phyloP scores from a whole-genome alignment of 2,888 invertebrate genomes.

The Lasioglossum vierecki region DNA sequence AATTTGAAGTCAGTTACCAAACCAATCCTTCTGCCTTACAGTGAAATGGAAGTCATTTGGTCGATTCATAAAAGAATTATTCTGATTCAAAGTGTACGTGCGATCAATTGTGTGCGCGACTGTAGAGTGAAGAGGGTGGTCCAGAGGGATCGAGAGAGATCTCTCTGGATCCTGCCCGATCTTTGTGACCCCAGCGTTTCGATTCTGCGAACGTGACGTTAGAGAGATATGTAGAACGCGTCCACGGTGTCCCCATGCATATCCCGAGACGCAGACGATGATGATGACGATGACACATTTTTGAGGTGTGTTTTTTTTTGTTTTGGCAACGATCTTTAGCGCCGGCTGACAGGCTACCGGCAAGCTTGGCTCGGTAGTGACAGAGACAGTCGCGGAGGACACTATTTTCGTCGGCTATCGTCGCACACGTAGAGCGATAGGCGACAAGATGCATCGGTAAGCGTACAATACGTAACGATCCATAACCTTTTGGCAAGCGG shows the following conservation, averaged over 20 bases:
- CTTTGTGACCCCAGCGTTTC: not conserved
- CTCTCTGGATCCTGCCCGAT: not conserved
- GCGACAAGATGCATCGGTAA: conserved; percentile 48
- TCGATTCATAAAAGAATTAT: no score
- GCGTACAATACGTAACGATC: conserved; percentile 56
- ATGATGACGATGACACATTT: conserved; percentile 4
- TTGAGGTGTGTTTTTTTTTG: not conserved
- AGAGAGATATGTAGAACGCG: conserved; percentile 16
- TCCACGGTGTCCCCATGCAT: conserved; percentile 38
- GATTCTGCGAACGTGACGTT: not conserved
- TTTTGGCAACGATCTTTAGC: not conserved
- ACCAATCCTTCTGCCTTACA: no score
- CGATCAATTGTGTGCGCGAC: no score
- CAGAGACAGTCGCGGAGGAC: conserved; percentile 23
- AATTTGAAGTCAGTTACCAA: no score
- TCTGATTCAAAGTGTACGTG: no score
- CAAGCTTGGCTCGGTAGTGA: conserved; percentile 33
- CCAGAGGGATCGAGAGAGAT: not conserved
- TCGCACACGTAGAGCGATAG: conserved; percentile 55
- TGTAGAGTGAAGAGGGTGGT: not conserved
- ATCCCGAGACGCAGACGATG: conserved; percentile 1
- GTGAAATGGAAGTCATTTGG: no score
- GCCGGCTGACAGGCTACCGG: conserved; percentile 21
- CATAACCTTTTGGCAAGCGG: conserved; percentile 50
- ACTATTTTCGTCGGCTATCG: conserved; percentile 38